Conservation (phyloP, 2,888 invertebrate species). For the Amiota mariae region DNA sequence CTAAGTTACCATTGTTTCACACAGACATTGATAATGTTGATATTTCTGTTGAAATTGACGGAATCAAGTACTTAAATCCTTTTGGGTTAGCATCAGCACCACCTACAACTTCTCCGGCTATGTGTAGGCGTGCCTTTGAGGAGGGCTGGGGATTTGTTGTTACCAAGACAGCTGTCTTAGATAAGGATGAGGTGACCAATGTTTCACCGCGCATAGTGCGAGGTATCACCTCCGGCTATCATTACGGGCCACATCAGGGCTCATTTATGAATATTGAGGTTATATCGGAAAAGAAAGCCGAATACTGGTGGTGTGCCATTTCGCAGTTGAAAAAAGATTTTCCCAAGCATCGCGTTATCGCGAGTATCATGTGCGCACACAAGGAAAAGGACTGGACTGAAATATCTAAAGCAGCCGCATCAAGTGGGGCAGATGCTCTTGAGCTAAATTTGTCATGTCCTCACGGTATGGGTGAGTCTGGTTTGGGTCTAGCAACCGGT, state of each 20-base stretch:
- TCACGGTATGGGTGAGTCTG: conserved; percentile 98
- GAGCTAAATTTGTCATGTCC: conserved; percentile 98
- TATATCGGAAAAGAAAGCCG: conserved; percentile 95
- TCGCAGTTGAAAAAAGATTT: conserved; percentile 92
- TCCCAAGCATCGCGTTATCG: conserved; percentile 91
- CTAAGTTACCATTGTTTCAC: conserved; percentile 91
- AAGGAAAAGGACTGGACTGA: conserved; percentile 91
- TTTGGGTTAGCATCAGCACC: conserved; percentile 98
- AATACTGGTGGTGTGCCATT: conserved; percentile 94
- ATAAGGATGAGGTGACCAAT: conserved; percentile 97
- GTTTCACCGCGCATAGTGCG: conserved; percentile 97
- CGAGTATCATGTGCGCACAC: conserved; percentile 95
- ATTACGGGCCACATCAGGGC: conserved; percentile 96
- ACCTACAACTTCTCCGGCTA: conserved; percentile 92
- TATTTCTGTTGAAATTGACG: conserved; percentile 93
- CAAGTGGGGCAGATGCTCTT: conserved; percentile 92
- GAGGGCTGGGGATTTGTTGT: conserved; percentile 99
- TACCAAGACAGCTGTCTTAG: conserved; percentile 95
- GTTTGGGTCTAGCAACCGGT: conserved; percentile 99
- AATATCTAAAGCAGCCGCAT: conserved; percentile 84
- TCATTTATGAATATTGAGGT: conserved; percentile 98
- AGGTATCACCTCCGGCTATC: conserved; percentile 92
- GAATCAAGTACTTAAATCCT: conserved; percentile 94
- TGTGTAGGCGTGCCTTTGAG: conserved; percentile 95
- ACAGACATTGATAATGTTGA: conserved; percentile 95